Evolutionary conservation across 2,888 invertebrate species (phyloP).

Genomic region (Leptopilina myrica): DNA sequence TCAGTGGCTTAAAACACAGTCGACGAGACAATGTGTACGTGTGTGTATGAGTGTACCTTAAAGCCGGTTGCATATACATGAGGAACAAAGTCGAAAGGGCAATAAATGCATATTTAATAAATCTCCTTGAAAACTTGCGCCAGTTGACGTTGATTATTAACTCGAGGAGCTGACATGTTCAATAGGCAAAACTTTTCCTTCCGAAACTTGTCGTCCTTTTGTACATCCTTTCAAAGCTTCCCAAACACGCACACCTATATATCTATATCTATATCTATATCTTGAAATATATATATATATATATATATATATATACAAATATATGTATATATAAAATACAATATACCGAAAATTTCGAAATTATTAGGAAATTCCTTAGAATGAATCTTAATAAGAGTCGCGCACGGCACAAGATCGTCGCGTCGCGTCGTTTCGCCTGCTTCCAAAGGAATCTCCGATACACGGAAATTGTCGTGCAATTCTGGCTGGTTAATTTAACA

Average conservation of each 20-base stretch:
- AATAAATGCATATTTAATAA: conserved; percentile 35
- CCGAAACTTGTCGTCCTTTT: too few relatives aligned
- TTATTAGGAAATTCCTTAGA: conserved; percentile 8
- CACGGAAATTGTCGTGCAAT: conserved; percentile 39
- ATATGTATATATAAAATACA: neutral
- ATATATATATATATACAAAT: too few relatives aligned
- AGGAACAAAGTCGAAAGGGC: conserved; percentile 27
- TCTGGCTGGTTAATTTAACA: conserved; percentile 41
- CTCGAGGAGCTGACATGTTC: neutral
- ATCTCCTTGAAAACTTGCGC: conserved; percentile 24
- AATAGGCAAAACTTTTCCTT: neutral
- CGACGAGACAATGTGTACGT: neutral
- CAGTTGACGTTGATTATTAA: conserved; percentile 8
- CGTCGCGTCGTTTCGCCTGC: neutral
- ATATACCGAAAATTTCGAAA: neutral
- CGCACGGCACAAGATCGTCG: neutral
- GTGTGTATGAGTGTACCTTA: neutral
- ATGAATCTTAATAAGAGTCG: conserved; percentile 24
- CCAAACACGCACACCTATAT: too few relatives aligned
- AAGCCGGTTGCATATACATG: conserved; percentile 34
- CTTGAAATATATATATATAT: too few relatives aligned
- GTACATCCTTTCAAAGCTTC: too few relatives aligned
- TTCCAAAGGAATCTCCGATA: conserved; percentile 15
- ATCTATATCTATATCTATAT: too few relatives aligned
- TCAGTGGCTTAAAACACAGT: conserved; percentile 12